Base-by-base conservation (phyloP, 2,797 vertebrate genomes). In the Clangula hyemalis region DNA sequence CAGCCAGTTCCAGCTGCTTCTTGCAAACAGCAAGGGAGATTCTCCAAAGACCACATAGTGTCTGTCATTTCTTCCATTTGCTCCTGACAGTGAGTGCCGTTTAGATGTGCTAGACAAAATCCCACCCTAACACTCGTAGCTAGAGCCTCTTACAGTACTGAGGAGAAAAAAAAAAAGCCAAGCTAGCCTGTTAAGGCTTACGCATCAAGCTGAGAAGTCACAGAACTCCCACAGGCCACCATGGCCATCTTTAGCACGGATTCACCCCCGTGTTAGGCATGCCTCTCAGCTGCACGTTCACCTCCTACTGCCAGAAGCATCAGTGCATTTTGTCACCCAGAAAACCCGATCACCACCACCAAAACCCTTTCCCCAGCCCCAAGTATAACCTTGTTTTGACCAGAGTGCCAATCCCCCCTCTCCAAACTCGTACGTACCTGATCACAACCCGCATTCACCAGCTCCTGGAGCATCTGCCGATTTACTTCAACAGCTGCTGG, bases 381-480 rank as follows among this genome's bases (percentile, higher is more conserved):
- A 1, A 56, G 13, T 5, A 90, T 3, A 51, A 66, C 54, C 32
- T 18, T 19, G 5, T 62, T 76, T 27, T 53, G 62, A 74, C 60
- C 22, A 41, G 69, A 70, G 34, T 20, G 41, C 66, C 41, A 79
- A 38, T 8, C 11, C 16, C 41, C 24, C 2, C n/a, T 25, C 56
- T 58, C 47, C 66, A 43, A 84, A 4, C 12, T 45, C 39, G 30
- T 27, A 97, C 98, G 5, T 97, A 99, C 99, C 99, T 99, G 99
- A 97, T 99, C 99, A 71, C 99, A 99, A 84, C 99, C 99, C 2
- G 98, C 99, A 17, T 99, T 99, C 97, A 99, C 99, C 95, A 99
- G 97, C 27, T 99, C 99, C 97, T 99, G 99, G 21, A 99, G 98
- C 99, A 99, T 99, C 95, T 99, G 99, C 58, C 99, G 97, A 90